Conservation (phyloP, 2,888 invertebrate species). For the Apamea epomidion region DNA sequence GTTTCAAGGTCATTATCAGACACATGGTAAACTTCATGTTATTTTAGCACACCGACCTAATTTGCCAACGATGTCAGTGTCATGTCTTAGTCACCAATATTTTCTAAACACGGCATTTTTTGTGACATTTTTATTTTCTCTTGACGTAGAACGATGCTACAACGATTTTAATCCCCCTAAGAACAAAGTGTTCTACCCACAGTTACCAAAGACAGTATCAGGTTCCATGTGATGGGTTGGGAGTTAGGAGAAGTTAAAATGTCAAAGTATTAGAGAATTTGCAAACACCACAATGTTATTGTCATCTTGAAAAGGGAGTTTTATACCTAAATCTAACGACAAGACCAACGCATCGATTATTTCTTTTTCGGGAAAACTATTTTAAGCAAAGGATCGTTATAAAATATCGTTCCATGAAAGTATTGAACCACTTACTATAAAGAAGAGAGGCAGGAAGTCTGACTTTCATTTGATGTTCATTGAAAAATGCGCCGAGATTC, state of each 20-base stretch:
- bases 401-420: conserved; percentile 48
- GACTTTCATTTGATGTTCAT: conserved; percentile 63
- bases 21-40: conserved; percentile 67
- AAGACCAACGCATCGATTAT: conserved; percentile 54
- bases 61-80: conserved; percentile 76
- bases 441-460: conserved; percentile 62
- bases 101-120: conserved; percentile 38
- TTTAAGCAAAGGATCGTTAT: conserved; percentile 45
- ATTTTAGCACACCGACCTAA: conserved; percentile 72
- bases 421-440: conserved; percentile 60
- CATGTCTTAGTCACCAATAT: conserved; percentile 54
- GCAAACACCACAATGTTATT: background rate
- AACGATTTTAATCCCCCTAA: background rate
- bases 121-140: conserved; percentile 26
- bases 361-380: conserved; percentile 53
- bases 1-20: conserved; percentile 69
- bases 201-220: conserved; percentile 7
- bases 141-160: background rate
- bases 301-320: background rate
- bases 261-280: background rate
- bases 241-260: background rate
- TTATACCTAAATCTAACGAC: background rate
- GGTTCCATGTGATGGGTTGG: conserved; percentile 18
- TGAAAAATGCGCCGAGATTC: conserved; percentile 52
- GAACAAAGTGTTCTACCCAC: background rate